Conservation (phyloP, 2,797 vertebrate genomes). For the Muscicapa comitata region DNA sequence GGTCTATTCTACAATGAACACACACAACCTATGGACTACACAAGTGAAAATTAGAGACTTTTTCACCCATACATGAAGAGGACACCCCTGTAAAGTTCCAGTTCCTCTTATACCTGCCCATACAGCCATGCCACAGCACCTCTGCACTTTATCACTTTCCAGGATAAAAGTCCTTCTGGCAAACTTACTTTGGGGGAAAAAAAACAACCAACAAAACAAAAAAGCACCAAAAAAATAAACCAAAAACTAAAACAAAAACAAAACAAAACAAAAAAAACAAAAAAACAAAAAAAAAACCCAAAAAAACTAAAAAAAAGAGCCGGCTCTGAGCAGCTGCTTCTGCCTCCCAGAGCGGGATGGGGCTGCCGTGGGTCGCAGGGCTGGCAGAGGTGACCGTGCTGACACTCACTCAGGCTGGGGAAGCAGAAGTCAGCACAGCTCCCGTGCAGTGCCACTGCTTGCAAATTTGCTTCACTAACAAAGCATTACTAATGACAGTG, state of each 20-base stretch:
- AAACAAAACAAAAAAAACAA: background rate
- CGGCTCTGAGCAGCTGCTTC: fast-evolving
- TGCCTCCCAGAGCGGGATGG: fast-evolving
- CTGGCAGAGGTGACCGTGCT: fast-evolving
- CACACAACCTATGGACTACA: background rate
- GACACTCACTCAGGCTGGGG: no score
- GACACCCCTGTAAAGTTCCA: background rate
- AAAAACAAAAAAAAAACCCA: background rate
- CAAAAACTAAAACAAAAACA: fast-evolving
- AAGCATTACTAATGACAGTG: background rate
- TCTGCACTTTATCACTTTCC: background rate
- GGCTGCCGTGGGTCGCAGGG: background rate
- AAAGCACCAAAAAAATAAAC: background rate
- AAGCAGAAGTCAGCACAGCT: background rate
- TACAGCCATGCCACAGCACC: background rate
- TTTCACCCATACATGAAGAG: background rate
- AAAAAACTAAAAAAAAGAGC: background rate
- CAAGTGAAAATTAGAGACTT: background rate
- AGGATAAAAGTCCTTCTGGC: background rate
- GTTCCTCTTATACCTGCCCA: background rate
- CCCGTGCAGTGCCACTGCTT: background rate
- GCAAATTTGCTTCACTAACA: background rate
- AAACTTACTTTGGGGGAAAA: fast-evolving
- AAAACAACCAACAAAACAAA: background rate
- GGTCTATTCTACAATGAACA: background rate